These are phyloP conservation scores for Dryadula phaetusa DNA, from an alignment of 2,888 invertebrate species.

Conservation along the genomic window DNA sequence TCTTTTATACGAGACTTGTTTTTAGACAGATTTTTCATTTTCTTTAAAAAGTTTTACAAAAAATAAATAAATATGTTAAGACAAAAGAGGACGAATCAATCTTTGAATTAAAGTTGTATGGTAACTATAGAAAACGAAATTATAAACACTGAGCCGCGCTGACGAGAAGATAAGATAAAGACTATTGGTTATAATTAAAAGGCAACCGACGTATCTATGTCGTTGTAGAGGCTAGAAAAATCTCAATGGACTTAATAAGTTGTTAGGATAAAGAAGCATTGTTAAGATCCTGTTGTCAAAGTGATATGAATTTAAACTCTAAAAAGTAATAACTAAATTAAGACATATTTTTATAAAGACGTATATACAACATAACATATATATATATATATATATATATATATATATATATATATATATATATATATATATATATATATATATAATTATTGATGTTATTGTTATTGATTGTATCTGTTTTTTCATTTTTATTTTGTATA, in stretches of 20 bases:
- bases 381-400: no score
- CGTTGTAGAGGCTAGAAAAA: neutral
- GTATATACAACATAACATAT: no score
- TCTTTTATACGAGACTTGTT: conserved; percentile 63
- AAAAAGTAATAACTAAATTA: no score
- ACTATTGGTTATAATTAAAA: conserved; percentile 33
- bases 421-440: no score
- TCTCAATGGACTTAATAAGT: neutral
- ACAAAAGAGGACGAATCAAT: neutral
- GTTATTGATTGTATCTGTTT: no score
- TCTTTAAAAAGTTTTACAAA: neutral
- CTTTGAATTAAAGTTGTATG: conserved; percentile 15
- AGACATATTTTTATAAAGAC: no score
- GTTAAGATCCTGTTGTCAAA: neutral
- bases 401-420: no score
- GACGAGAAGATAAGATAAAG: conserved; percentile 35
- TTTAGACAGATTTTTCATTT: conserved; percentile 17
- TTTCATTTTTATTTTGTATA: no score
- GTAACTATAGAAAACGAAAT: conserved; percentile 8
- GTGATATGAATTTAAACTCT: neutral
- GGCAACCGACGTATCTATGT: neutral
- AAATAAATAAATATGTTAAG: neutral
- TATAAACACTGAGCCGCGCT: conserved; percentile 21
- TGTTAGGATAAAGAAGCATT: neutral
- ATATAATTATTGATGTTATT: no score